A percentile compares a stretch with the other conserved stretches of the same genome.
Conservation (phyloP, 2,888 invertebrate species). For the Drosophila recens region DNA sequence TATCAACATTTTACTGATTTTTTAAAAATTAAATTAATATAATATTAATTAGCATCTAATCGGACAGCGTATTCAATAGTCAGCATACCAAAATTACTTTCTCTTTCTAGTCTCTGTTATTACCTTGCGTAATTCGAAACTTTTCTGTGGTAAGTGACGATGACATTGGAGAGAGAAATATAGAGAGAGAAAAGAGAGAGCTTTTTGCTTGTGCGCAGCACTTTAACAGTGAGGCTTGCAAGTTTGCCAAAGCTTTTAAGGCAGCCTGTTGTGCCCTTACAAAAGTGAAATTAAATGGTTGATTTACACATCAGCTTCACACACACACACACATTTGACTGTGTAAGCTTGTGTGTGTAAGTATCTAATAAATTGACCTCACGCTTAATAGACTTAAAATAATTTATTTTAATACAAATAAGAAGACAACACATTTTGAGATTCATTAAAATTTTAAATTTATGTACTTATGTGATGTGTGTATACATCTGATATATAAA, state of each 20-base stretch:
- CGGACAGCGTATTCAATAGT: conserved; percentile 21
- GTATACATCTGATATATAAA: no score
- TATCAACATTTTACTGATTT: no score
- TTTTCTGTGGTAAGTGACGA: conserved; percentile 21
- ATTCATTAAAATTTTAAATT: neutral
- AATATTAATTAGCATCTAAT: neutral
- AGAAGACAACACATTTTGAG: neutral
- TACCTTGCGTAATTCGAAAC: conserved; percentile 33
- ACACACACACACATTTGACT: neutral
- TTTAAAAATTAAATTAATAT: neutral
- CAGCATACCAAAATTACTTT: conserved; percentile 17
- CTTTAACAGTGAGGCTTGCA: conserved; percentile 44
- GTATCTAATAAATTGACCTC: neutral
- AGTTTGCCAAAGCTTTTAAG: conserved; percentile 43
- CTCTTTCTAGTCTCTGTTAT: conserved; percentile 30
- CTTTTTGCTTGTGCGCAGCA: conserved; percentile 32
- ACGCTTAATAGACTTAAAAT: neutral
- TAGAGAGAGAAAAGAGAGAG: conserved; percentile 19
- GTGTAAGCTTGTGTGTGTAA: neutral
- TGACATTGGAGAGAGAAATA: conserved; percentile 14
- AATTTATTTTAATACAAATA: neutral
- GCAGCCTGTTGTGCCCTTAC: conserved; percentile 37
- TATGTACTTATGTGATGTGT: no score
- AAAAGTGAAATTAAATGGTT: conserved; percentile 7
- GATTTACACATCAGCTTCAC: conserved; percentile 33